Conservation (phyloP, 2,797 vertebrate genomes). For the Thalassophryne amazonica region DNA sequence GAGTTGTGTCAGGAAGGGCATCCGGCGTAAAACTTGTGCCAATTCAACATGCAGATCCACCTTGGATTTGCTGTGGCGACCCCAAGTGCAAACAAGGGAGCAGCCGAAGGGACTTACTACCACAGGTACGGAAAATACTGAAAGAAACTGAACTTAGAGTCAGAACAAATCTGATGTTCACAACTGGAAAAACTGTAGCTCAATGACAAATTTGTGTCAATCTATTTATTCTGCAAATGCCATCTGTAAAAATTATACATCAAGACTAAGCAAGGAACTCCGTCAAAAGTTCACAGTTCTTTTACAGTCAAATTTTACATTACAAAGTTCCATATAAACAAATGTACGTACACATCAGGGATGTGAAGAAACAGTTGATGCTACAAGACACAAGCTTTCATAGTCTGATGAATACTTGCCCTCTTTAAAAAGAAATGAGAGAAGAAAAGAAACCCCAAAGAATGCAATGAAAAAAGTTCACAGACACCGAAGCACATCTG, state of each 20-base stretch:
- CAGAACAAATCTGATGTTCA: too few species aligned
- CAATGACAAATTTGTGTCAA: constrained; percentile 54
- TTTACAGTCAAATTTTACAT: constrained; percentile 61
- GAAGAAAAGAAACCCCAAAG: constrained; percentile 30
- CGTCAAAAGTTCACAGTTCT: constrained; percentile 61
- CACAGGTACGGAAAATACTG: too few species aligned
- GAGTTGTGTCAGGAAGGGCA: too few species aligned
- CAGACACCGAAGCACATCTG: constrained; percentile 16
- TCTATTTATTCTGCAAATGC: constrained; percentile 82
- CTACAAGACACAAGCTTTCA: constrained; percentile 61
- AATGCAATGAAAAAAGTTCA: neutral
- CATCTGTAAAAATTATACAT: constrained; percentile 81
- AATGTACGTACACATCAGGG: constrained; percentile 40
- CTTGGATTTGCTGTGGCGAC: too few species aligned
- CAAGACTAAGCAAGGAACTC: constrained; percentile 69
- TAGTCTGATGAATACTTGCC: constrained; percentile 44
- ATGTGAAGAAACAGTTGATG: constrained; percentile 70
- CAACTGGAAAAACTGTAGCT: too few species aligned
- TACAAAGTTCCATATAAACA: constrained; percentile 72
- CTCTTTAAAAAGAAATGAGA: constrained; percentile 48
- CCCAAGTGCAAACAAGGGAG: too few species aligned
- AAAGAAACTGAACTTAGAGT: too few species aligned
- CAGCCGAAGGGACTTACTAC: too few species aligned
- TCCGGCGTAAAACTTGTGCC: too few species aligned
- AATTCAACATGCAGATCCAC: too few species aligned